Evolutionary conservation across 2,888 invertebrate species (phyloP), one percentile per base, ranked within the genome.

Genomic region (Euclidia mi): DNA sequence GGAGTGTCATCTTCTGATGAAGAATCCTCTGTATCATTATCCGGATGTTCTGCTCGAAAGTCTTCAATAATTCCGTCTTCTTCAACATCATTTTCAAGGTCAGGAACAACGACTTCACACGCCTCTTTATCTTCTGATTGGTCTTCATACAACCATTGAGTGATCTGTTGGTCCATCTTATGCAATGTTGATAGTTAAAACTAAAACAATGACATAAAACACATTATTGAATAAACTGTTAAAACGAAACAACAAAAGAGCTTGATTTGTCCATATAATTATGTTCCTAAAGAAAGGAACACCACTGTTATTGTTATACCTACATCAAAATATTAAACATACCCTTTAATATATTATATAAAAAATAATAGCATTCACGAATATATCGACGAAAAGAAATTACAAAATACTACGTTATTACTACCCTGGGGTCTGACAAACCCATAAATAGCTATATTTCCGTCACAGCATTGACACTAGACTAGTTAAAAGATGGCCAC

Each of bases 111-210:
- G 41, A 47, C 46, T 28, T 44, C 46, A 37, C 1, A 42, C 28
- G 46, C 29, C 40, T 55, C 47, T 47, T 55, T 47, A 38, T 47
- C 55, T 38, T 55, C 55, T 34, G 42, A 55, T 31, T 55, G 28
- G 17, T 35, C 48, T 48, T 48, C 48, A 35, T 48, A 31, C 45
- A 45, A 31, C 45, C 45, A 45, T 7, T 34, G 31, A 45, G 17
- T 32, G 17, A 45, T 45, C n/a, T n/a, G n/a, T n/a, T n/a, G n/a
- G n/a, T n/a, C n/a, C n/a, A n/a, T n/a, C n/a, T n/a, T n/a, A n/a
- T 38, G 38, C 38, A 38, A 38, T 38, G 9, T 3, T 42, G 42
- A 41, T 49, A 31, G 32, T 40, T 41, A 18, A 40, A 40, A 48
- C 48, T 48, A 20, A 50, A 50, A 50, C 43, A 50, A 50, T 50